Evolutionary conservation across 2,888 invertebrate species (phyloP).

Genomic region (Ormyrus labotus): DNA sequence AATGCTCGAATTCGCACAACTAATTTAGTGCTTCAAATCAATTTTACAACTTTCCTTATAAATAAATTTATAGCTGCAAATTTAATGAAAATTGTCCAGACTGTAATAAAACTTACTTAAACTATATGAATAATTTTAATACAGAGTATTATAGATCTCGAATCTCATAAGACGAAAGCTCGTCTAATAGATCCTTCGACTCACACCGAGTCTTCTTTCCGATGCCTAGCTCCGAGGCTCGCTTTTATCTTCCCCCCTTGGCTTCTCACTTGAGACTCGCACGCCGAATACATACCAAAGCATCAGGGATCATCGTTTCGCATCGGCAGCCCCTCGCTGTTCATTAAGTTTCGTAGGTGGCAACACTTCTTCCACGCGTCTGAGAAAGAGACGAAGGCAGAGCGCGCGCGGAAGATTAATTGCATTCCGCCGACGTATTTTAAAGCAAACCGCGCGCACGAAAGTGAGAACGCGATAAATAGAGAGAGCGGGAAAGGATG

Average conservation of each 20-base stretch:
- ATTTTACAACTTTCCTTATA: too few relatives aligned
- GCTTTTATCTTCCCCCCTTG: constrained; percentile 39
- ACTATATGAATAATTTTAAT: too few relatives aligned
- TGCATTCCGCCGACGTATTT: constrained; percentile 73
- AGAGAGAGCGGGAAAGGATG: constrained; percentile 29
- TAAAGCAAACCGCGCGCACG: constrained; percentile 66
- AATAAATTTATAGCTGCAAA: too few relatives aligned
- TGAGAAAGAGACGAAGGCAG: constrained; percentile 13
- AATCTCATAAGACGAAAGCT: constrained; percentile 57
- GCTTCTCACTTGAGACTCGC: constrained; percentile 46
- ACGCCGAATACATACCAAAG: constrained; percentile 53
- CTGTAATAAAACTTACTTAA: too few relatives aligned
- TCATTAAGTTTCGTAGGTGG: constrained; percentile 70
- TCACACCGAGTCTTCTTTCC: constrained; percentile 57
- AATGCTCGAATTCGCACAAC: too few relatives aligned
- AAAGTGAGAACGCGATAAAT: constrained; percentile 28
- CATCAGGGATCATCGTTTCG: constrained; percentile 61
- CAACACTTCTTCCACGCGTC: constrained; percentile 69
- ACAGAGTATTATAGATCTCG: neutral
- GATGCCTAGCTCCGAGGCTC: constrained; percentile 54
- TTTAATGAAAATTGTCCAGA: too few relatives aligned
- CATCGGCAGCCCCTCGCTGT: constrained; percentile 72
- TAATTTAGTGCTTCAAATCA: too few relatives aligned
- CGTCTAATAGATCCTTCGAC: constrained; percentile 55
- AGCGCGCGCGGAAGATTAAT: constrained; percentile 72